phyloP scores from a whole-genome alignment of 2,888 invertebrate genomes.

The Helobdella robusta region DNA sequence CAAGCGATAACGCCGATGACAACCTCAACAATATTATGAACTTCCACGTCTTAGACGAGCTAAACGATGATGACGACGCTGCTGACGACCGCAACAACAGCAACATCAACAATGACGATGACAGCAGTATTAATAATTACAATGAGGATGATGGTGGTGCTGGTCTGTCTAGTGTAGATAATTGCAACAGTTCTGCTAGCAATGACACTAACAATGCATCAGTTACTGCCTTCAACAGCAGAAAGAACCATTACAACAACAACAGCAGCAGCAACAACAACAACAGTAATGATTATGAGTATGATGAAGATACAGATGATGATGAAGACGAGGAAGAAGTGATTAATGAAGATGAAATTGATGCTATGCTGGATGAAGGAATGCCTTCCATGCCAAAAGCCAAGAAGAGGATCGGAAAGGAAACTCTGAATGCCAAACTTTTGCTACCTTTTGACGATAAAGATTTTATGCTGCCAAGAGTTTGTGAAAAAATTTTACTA shows the following conservation, averaged over 20 bases:
- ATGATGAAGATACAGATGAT: constrained; percentile 18
- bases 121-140: neutral
- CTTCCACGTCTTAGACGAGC: constrained; percentile 21
- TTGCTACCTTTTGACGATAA: constrained; percentile 24
- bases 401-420: constrained; percentile 15
- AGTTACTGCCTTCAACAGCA: neutral
- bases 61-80: constrained; percentile 27
- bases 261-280: neutral
- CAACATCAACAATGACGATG: neutral
- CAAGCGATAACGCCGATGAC: too few species aligned
- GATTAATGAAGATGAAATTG: constrained; percentile 34
- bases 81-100: constrained; percentile 6
- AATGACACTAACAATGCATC: neutral
- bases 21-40: too few species aligned
- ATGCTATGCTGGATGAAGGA: constrained; percentile 33
- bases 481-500: constrained; percentile 33
- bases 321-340: constrained; percentile 24
- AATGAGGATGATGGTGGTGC: neutral
- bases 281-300: neutral
- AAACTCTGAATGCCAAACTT: constrained; percentile 7
- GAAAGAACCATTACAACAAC: neutral
- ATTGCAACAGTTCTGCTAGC: neutral
- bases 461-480: constrained; percentile 28
- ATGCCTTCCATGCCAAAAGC: constrained; percentile 15
- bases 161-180: neutral